Conservation (phyloP, 2,888 invertebrate species). For the Caenorhabditis sp. region DNA sequence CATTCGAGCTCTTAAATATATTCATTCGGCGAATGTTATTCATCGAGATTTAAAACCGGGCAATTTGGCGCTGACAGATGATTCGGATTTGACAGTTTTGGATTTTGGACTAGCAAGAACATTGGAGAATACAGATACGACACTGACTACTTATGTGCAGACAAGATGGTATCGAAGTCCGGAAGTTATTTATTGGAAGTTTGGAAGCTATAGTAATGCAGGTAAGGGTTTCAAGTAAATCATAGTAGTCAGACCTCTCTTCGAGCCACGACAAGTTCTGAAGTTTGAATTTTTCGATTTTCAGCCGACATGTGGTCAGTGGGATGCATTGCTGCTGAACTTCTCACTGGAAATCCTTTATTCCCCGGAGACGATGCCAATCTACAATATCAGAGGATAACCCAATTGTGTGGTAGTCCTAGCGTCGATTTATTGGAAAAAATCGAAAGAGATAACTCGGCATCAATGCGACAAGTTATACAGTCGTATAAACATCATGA, state of each 20-base stretch:
- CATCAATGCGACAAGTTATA: constrained; percentile 53
- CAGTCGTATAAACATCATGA: constrained; percentile 40
- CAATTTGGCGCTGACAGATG: constrained; percentile 60
- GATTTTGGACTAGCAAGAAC: constrained; percentile 68
- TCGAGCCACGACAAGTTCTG: background rate
- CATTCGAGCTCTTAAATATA: constrained; percentile 85
- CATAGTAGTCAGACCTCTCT: too few species aligned
- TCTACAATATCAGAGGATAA: constrained; percentile 61
- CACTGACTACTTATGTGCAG: constrained; percentile 61
- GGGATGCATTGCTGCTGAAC: constrained; percentile 68
- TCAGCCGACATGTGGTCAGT: constrained; percentile 68
- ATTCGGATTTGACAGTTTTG: constrained; percentile 64
- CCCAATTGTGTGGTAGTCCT: constrained; percentile 64
- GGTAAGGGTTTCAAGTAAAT: too few species aligned
- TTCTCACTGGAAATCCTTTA: constrained; percentile 58
- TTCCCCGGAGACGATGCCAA: constrained; percentile 63
- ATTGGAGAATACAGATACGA: constrained; percentile 47
- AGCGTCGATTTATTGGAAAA: constrained; percentile 59
- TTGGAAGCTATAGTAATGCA: constrained; percentile 54
- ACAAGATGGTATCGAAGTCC: constrained; percentile 68
- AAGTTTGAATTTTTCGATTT: constrained; percentile 5
- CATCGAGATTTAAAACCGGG: constrained; percentile 69
- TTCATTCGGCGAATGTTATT: constrained; percentile 69
- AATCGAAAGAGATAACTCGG: constrained; percentile 59
- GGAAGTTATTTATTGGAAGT: constrained; percentile 70